Evolutionary conservation across 2,113 vertebrate species (phyloP), one percentile per base, ranked within the genome.

Genomic region (Ptilonorhynchus violaceus): DNA sequence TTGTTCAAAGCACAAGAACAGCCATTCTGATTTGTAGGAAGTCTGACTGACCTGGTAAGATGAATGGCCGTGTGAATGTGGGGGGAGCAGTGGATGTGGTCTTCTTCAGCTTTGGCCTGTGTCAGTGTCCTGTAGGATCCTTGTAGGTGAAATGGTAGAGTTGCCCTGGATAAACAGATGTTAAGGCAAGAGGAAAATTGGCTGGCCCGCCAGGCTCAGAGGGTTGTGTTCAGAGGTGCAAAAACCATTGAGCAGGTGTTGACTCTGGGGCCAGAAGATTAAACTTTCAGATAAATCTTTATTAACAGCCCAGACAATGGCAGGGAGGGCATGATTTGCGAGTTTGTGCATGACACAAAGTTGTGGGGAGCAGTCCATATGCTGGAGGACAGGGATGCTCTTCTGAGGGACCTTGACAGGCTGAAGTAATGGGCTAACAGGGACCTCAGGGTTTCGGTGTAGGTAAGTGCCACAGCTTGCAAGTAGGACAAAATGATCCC

Each of bases 301-400:
- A 25, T 68, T 73, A 41, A n/a, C 13, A 70, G 74, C 37, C 25
- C 16, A 31, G 69, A 4, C 35, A 30, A 8, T 3, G n/a, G 18
- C 18, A 47, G 0, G 1, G 28, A n/a, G 19, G 16, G 42, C 6
- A 2, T 8, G 16, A 35, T 39, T 70, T 35, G 28, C 0, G 9
- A 24, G 42, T 55, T 3, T 47, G 15, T 60, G 58, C 33, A 4
- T 16, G 35, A 6, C 63, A 33, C 56, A 33, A 10, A 42, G 33
- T 2, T 63, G 14, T 75, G 52, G 58, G 39, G 67, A 75, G 58
- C 53, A 35, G 33, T 18, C 9, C 14, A 1, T 22, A 8, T 14
- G 27, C 52, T 79, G 58, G 35, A 41, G 41, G 27, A 18, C n/a
- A n/a, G n/a, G 24, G 31, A 17, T 83, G 63, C 37, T 77, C 8